phyloP scores from a whole-genome alignment of 2,888 invertebrate genomes.

The Scaptomyza polygonia region DNA sequence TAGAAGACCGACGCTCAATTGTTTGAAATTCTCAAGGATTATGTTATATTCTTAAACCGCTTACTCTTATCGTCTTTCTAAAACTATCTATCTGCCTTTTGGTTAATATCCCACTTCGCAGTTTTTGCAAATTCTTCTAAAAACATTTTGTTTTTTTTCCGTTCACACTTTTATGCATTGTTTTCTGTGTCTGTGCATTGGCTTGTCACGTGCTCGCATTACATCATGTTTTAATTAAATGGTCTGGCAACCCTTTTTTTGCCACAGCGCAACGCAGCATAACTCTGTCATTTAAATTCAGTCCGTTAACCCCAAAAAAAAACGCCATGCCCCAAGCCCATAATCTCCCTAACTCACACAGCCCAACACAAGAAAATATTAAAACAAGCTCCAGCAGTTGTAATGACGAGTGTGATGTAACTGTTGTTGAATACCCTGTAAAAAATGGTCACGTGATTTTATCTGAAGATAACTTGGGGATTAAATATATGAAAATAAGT shows the following conservation, averaged over 20 bases:
- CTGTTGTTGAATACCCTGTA: conserved; percentile 14
- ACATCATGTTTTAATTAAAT: conserved; percentile 65
- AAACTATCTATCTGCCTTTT: too few relatives aligned
- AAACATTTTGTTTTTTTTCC: neutral
- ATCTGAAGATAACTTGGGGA: neutral
- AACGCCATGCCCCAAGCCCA: conserved; percentile 43
- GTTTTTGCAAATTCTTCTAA: neutral
- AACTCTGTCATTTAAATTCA: conserved; percentile 59
- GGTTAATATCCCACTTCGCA: neutral
- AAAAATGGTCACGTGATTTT: neutral
- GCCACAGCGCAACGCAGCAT: conserved; percentile 24
- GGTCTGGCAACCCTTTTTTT: conserved; percentile 38
- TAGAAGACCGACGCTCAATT: too few relatives aligned
- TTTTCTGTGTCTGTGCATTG: conserved; percentile 1
- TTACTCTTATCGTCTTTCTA: too few relatives aligned
- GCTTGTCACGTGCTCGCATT: conserved; percentile 42
- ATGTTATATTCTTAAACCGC: too few relatives aligned
- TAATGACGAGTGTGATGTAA: neutral
- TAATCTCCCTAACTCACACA: conserved; percentile 27
- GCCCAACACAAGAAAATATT: conserved; percentile 53
- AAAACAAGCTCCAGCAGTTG: conserved; percentile 39
- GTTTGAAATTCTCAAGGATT: too few relatives aligned
- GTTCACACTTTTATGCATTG: neutral
- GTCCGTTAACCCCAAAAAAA: conserved; percentile 67
- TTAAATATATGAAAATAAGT: neutral